Conservation (phyloP, 2,113 vertebrate genomes). For the Cyprinodon brontotheroides region DNA sequence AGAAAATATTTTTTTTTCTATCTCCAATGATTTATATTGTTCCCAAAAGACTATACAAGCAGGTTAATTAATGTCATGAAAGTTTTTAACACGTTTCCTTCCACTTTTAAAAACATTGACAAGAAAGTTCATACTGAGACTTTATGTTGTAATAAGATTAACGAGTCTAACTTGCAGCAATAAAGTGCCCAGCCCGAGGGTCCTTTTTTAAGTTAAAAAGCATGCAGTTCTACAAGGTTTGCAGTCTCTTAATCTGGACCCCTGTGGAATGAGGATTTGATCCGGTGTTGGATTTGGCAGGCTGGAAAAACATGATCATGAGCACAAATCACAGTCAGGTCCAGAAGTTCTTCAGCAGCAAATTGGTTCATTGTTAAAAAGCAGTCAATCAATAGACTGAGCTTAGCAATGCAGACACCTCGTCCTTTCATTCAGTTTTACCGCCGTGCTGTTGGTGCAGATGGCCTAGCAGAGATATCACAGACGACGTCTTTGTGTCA, state of each 20-base stretch:
- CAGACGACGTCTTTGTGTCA: conserved; percentile 42
- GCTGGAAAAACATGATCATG: conserved; percentile 12
- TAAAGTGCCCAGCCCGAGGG: conserved; percentile 49
- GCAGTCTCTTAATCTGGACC: conserved; percentile 18
- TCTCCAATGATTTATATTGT: background rate
- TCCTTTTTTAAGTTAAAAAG: conserved; percentile 38
- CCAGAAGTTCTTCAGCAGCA: conserved; percentile 45
- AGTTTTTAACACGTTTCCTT: conserved; percentile 18
- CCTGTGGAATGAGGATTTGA: conserved; percentile 22
- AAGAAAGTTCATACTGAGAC: conserved; percentile 33
- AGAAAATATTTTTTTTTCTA: conserved; percentile 2
- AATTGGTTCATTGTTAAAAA: conserved; percentile 26
- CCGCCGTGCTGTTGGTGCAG: conserved; percentile 37
- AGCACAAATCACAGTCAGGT: conserved; percentile 13
- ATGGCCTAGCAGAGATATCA: conserved; percentile 47
- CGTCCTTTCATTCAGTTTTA: conserved; percentile 21
- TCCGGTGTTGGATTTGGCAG: conserved; percentile 59
- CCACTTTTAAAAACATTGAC: conserved; percentile 37
- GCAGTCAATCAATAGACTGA: conserved; percentile 19
- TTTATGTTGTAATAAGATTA: conserved; percentile 44
- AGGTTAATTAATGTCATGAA: background rate
- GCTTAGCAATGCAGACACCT: conserved; percentile 28
- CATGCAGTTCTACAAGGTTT: conserved; percentile 57
- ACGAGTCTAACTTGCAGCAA: no score
- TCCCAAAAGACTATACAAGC: conserved; percentile 23